Percentiles rank a stretch among this genome's conserved stretches.
These are phyloP conservation scores for Hypomesus transpacificus DNA, from an alignment of 2,113 vertebrate species.

Conservation along the genomic window DNA sequence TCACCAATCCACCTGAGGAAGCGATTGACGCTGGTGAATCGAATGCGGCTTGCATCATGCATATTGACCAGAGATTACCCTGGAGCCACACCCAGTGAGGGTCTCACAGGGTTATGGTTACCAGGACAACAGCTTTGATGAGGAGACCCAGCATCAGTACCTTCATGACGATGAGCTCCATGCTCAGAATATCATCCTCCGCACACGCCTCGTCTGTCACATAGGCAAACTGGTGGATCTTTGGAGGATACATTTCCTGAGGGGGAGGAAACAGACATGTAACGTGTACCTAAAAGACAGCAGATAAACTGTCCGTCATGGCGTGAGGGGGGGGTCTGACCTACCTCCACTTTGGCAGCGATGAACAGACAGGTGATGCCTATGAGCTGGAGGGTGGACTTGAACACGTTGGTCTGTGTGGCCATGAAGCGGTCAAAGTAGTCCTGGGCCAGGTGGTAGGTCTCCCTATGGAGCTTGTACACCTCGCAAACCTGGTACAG, in stretches of 20 bases:
- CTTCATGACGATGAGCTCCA: conserved; percentile 97
- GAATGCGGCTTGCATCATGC: too few relatives aligned
- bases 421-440: conserved; percentile 98
- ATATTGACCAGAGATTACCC: too few relatives aligned
- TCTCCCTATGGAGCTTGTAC: conserved; percentile 93
- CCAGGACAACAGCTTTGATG: not conserved
- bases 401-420: conserved; percentile 86
- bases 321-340: not conserved
- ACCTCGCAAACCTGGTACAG: conserved; percentile 85
- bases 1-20: too few relatives aligned
- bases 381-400: conserved; percentile 89
- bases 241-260: conserved; percentile 97
- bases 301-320: not conserved
- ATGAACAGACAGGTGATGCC: conserved; percentile 94
- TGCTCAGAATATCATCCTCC: conserved; percentile 90
- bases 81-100: too few relatives aligned
- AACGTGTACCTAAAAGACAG: not conserved
- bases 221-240: conserved; percentile 93
- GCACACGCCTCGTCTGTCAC: conserved; percentile 95
- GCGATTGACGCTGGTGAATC: too few relatives aligned
- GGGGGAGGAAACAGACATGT: not conserved
- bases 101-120: too few relatives aligned
- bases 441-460: conserved; percentile 93
- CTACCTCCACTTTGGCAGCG: conserved; percentile 93
- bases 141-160: conserved; percentile 54